Evolutionary conservation across 2,888 invertebrate genomes (phyloP).

Genomic region (Hybos culiciformis): DNA sequence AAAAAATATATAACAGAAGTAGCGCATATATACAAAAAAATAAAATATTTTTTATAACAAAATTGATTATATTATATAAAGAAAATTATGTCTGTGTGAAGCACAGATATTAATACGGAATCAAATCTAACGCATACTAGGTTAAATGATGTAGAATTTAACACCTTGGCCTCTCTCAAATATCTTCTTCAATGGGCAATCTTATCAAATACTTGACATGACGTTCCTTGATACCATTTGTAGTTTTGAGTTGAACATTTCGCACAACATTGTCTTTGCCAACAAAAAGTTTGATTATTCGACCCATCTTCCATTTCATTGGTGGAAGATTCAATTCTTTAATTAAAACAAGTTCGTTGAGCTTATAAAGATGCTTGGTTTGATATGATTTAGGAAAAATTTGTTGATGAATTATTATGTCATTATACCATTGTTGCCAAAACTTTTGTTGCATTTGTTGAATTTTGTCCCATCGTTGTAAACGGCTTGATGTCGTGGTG

Average conservation of each 20-base stretch:
- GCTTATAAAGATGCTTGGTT: neutral
- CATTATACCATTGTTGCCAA: conserved; percentile 9
- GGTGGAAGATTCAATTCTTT: conserved; percentile 9
- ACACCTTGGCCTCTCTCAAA: too few relatives aligned
- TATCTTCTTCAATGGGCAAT: too few relatives aligned
- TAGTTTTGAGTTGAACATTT: conserved; percentile 6
- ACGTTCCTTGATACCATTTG: conserved; percentile 3
- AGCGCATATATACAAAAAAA: too few relatives aligned
- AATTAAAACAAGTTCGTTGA: conserved; percentile 7
- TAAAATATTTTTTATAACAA: too few relatives aligned
- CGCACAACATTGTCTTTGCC: conserved; percentile 11
- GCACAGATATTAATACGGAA: too few relatives aligned
- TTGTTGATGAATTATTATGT: conserved; percentile 5
- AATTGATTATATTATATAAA: too few relatives aligned
- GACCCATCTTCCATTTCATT: conserved; percentile 8
- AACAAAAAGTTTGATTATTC: conserved; percentile 9
- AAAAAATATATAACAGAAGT: too few relatives aligned
- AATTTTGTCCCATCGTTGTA: conserved; percentile 6
- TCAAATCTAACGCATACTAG: too few relatives aligned
- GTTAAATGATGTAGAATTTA: too few relatives aligned
- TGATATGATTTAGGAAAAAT: conserved; percentile 5
- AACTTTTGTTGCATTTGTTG: conserved; percentile 6
- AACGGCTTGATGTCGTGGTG: too few relatives aligned
- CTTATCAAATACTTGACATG: too few relatives aligned
- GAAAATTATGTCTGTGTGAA: too few relatives aligned